Base-by-base conservation (phyloP, 2,797 vertebrate genomes). In the Chaetophractus vellerosus region DNA sequence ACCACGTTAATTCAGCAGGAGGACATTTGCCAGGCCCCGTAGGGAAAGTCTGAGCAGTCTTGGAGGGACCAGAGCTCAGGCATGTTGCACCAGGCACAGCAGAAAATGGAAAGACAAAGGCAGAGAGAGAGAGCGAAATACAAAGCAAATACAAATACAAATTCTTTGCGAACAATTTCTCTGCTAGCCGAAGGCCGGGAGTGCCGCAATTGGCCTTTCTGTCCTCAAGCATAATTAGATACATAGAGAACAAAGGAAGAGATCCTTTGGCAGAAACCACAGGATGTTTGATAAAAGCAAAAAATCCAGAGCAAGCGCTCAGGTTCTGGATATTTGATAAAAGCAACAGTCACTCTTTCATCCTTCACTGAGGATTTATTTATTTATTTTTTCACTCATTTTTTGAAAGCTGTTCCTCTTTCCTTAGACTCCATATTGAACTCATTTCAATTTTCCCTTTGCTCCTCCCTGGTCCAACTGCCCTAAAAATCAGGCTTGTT, bases 181-280 rank as follows among this genome's bases (percentile, higher is more conserved):
- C n/a, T 12, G 8, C 1, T 76, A 90, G 38, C 64, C 50, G 24
- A 59, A 80, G 79, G 7, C 63, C 86, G 83, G 59, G 33, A n/a
- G 9, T 52, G 10, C 36, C 5, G 68, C 31, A 8, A 52, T 12
- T 14, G 41, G 15, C 33, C 66, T 75, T 72, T 89, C 76, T 55
- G 50, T 55, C 21, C 69, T 94, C 23, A 1, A 68, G 45, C 71
- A 89, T 31, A 94, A 90, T 95, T 61, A 72, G 41, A 75, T 24
- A 74, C 19, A 52, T 83, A 94, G 71, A 94, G 63, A 94, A 79
- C 41, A 79, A 93, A 45, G 36, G 59, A 83, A 88, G 61, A 90
- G 61, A 69, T 31, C 14, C 82, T 61, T 69, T 86, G 85, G 84
- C 64, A 83, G 55, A 95, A 94, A 83, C 26, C 69, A 71, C 45